phyloP scores from a whole-genome alignment of 1,140 invertebrate species.

The Leptinotarsa defecta region DNA sequence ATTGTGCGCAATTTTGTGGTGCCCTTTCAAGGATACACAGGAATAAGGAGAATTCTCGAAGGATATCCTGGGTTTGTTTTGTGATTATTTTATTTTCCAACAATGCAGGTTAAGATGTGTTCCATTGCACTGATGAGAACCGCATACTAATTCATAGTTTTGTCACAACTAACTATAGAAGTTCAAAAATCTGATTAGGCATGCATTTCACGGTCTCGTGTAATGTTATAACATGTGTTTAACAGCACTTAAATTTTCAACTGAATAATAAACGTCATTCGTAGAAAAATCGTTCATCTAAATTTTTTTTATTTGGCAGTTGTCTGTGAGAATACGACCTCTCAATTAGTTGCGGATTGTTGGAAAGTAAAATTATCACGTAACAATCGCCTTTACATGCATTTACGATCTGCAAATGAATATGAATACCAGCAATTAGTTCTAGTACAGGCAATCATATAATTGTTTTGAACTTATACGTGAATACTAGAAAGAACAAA shows the following conservation, averaged over 20 bases:
- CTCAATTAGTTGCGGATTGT: neutral
- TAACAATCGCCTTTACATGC: neutral
- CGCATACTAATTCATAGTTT: neutral
- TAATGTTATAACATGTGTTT: no score
- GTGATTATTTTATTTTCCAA: constrained; percentile 13
- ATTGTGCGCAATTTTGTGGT: constrained; percentile 15
- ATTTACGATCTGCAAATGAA: neutral
- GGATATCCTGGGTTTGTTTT: constrained; percentile 18
- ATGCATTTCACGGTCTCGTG: no score
- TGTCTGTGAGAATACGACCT: neutral
- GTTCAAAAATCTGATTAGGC: neutral
- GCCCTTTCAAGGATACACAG: constrained; percentile 7
- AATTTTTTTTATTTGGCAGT: no score
- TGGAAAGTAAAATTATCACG: constrained; percentile 8
- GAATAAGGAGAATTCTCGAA: neutral
- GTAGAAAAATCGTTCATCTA: no score
- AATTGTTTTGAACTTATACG: neutral
- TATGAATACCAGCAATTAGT: neutral
- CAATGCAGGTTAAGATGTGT: neutral
- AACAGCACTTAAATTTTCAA: no score
- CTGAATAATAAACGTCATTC: no score
- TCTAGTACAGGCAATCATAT: neutral
- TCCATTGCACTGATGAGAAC: no score
- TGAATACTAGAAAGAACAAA: no score
- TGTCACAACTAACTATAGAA: neutral